Evolutionary conservation across 2,797 vertebrate genomes (phyloP), one percentile per base, ranked within the genome.

Genomic region (Yasuhikotakia modesta): DNA sequence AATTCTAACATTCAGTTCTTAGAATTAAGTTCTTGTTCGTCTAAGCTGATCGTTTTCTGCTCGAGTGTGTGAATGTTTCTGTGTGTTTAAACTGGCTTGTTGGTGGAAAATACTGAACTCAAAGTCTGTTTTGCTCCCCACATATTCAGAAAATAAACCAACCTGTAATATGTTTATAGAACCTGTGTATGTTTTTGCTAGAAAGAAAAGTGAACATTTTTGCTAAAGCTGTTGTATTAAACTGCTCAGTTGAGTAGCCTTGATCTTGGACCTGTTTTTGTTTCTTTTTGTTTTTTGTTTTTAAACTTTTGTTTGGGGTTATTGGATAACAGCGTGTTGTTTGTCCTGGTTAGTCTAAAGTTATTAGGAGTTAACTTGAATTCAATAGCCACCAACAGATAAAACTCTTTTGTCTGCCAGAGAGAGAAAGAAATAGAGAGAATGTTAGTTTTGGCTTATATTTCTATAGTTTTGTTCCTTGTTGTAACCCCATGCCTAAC

Each of bases 361-460:
- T 91, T 91, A 92, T 88, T 92, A 92, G 90, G 95, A 93, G 96
- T 94, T 95, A 95, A 95, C 65, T 81, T 80, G 81, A 71, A 82
- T 88, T 86, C 6, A 39, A 39, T 8, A 39, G 35, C 35, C 35
- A 39, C 35, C 35, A 39, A 39, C 35, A 91, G 91, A 91, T 87
- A 88, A 94, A 93, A 92, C 92, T 91, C 82, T 92, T 89, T 93
- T 89, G 94, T 90, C 94, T 90, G 90, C 93, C 95, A 94, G 93
- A 91, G 94, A 93, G 88, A 91, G 89, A 89, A 94, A 90, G 90
- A 90, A 89, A 91, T 90, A 79, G 90, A 89, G 61, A 73, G 86
- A 88, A 64, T 61, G 12, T 78, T 60, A 24, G 35, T 55, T 2
- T 67, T 32, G 4, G 22, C 46, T 50, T 30, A 68, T 11, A 13